Base-by-base conservation (phyloP, 2,888 invertebrate species). In the Drosophila flavopinicola region DNA sequence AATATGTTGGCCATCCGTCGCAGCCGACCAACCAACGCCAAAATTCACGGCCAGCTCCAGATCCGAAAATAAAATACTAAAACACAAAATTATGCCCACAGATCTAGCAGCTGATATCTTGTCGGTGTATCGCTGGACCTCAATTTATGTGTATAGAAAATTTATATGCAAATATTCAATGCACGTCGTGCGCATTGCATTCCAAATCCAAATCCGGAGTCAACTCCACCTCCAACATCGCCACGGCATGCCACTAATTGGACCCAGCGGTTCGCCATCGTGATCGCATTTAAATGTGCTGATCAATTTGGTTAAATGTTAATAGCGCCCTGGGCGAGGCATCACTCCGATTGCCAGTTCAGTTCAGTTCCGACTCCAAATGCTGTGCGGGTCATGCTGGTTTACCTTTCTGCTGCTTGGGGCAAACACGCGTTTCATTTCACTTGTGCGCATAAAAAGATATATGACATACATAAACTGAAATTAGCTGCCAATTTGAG, bases 231-330 rank as follows among this genome's bases (percentile, higher is more conserved):
- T 17, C 33, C 20, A n/a, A n/a, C n/a, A 47, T 37, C 44, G 69
- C 38, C 63, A 59, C 71, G 63, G 80, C 68, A 61, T 44, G 74
- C 73, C 80, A 78, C 79, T 85, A 84, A 84, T 79, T 85, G 83
- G 78, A 75, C 82, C 79, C 83, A 66, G 65, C 58, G 83, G 83
- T 69, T 54, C 45, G 58, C 59, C 73, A 63, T 77, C 80, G 78
- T 83, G 85, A 83, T 85, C 85, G 82, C 77, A 83, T 83, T 83
- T 83, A 83, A 83, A 83, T 85, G 78, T 74, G 82, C 78, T 74
- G 78, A 85, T 85, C 85, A 82, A 85, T 82, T 82, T 80, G 67
- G 78, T 79, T 80, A 80, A 80, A 80, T 80, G 84, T 80, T 84
- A 80, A 80, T 79, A 64, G 73, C 80, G 69, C 75, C 71, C 61